Base-by-base conservation (phyloP, 1,140 invertebrate genomes). In the Galleria mellonella region DNA sequence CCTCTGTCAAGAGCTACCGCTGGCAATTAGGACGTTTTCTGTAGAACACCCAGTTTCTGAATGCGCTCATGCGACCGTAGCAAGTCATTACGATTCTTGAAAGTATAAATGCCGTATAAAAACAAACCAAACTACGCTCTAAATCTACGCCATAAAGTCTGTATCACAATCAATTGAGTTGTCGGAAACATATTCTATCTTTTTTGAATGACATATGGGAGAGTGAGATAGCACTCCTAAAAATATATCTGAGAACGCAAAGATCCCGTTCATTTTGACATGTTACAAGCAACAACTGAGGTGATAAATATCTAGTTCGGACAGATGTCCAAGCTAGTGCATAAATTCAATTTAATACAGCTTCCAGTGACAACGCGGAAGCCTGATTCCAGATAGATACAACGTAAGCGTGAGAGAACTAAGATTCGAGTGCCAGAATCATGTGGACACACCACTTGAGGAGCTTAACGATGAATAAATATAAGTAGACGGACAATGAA, bases 31-130 rank as follows among this genome's bases (percentile, higher is more conserved):
- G 61, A 62, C 68, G 6, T 45, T 72, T 77, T 10, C 47, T 32
- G 28, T 14, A 51, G 15, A 51, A 44, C 51, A 55, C 31, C 28
- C 45, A 43, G 51, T 52, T 48, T 68, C 56, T 72, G 67, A 78
- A 77, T 74, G 73, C 73, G 78, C 67, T 76, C 72, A 79, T 72
- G 78, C 66, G 66, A 79, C 73, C 77, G 75, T 77, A 75, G 69
- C 75, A 47, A 78, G 67, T 68, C 69, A 77, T 75, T 72, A 71
- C 69, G 63, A 77, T 73, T 67, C 60, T 75, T 63, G 69, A 73
- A 73, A 76, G 63, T 70, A 58, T 55, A n/a, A 59, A 46, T 9
- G 10, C 57, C 51, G 50, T 50, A 62, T 52, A 55, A 52, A 71
- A 67, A 67, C 62, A 74, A 63, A 68, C 61, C 54, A 70, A 72